A percentile compares a stretch with the other conserved stretches of the same genome.
These are phyloP conservation scores for Aphidius gifuensis DNA, from an alignment of 1,140 invertebrate genomes.

Conservation along the genomic window DNA sequence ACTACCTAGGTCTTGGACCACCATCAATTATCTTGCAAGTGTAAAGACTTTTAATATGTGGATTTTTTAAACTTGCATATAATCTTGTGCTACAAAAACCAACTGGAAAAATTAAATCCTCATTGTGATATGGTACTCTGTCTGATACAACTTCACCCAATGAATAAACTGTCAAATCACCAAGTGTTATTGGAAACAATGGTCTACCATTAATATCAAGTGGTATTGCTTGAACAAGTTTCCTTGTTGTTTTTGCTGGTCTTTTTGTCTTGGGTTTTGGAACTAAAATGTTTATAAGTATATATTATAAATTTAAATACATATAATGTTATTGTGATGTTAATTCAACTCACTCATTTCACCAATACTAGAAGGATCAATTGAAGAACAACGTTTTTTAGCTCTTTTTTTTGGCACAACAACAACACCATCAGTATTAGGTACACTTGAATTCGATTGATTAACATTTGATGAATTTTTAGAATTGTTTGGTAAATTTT, in stretches of 20 bases:
- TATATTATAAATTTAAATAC: background rate
- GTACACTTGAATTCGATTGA: conserved; percentile 33
- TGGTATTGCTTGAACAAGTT: conserved; percentile 63
- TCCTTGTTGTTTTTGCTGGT: conserved; percentile 37
- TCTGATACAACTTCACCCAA: conserved; percentile 75
- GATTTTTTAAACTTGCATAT: conserved; percentile 71
- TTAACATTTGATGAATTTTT: conserved; percentile 37
- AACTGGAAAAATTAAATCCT: conserved; percentile 74
- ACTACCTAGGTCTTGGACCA: conserved; percentile 65
- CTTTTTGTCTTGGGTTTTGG: conserved; percentile 42
- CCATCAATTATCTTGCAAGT: conserved; percentile 80
- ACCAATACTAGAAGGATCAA: background rate
- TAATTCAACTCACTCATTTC: background rate
- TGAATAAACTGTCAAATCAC: conserved; percentile 72
- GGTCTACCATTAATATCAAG: conserved; percentile 68
- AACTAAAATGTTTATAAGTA: conserved; percentile 27
- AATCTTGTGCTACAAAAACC: conserved; percentile 78
- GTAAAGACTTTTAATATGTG: conserved; percentile 71
- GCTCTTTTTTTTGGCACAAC: conserved; percentile 38
- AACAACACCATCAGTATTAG: conserved; percentile 34
- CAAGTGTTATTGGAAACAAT: conserved; percentile 72
- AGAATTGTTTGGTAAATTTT: conserved; percentile 31
- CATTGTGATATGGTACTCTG: conserved; percentile 66
- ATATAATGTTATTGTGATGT: too few relatives aligned
- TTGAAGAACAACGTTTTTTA: conserved; percentile 42